These are phyloP conservation scores for Sitta europaea DNA, from an alignment of 2,113 vertebrate genomes.

Conservation along the genomic window DNA sequence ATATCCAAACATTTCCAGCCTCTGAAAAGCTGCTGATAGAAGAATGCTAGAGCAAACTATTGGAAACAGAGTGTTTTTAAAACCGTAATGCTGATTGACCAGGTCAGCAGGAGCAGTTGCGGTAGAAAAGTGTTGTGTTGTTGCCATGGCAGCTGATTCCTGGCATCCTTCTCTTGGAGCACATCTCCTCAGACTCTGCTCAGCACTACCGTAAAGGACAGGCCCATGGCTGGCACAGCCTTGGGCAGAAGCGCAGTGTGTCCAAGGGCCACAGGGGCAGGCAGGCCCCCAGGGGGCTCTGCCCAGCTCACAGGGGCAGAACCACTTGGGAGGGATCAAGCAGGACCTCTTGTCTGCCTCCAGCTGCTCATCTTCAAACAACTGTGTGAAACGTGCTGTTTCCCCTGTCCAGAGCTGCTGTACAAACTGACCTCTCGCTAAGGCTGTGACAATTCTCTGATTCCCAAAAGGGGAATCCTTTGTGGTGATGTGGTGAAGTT, in stretches of 20 bases:
- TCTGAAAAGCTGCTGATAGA: background rate
- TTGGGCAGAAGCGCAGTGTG: accelerated
- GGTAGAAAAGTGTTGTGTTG: background rate
- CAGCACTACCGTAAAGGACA: accelerated
- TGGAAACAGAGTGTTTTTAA: background rate
- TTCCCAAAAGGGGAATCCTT: background rate
- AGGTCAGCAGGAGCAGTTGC: background rate
- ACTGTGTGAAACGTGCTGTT: background rate
- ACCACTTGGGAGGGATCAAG: too few relatives aligned
- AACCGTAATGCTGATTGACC: background rate
- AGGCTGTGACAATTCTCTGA: background rate
- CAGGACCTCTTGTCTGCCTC: background rate
- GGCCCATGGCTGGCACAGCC: accelerated
- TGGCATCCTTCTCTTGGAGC: background rate
- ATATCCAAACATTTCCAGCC: background rate
- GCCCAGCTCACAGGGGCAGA: background rate
- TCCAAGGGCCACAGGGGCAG: background rate
- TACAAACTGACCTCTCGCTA: background rate
- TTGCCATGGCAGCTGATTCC: background rate
- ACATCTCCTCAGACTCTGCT: background rate
- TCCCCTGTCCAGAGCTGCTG: background rate
- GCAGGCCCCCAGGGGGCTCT: accelerated
- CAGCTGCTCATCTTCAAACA: background rate
- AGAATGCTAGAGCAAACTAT: background rate
- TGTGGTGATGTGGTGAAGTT: background rate